phyloP scores from a whole-genome alignment of 2,113 vertebrate species.

The Azemiops feae region DNA sequence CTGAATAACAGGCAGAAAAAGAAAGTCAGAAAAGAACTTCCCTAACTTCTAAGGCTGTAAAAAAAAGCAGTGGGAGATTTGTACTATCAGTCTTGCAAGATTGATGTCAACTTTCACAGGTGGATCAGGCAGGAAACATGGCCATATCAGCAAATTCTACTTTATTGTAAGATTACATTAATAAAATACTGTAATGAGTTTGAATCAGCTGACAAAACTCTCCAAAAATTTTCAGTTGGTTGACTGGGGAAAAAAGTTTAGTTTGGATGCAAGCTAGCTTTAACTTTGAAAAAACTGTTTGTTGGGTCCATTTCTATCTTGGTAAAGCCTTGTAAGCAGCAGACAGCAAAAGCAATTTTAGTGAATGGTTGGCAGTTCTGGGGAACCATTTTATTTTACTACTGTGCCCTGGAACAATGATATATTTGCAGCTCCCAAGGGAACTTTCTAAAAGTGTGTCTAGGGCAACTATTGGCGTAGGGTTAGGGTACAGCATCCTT shows the following conservation, averaged over 20 bases:
- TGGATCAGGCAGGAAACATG: neutral
- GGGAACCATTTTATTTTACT: neutral
- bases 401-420: neutral
- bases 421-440: neutral
- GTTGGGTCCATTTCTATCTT: neutral
- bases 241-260: neutral
- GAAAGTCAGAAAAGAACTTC: neutral
- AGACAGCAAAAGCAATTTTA: neutral
- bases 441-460: neutral
- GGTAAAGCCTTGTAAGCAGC: neutral
- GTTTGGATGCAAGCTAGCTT: neutral
- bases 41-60: neutral
- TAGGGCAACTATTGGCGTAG: neutral
- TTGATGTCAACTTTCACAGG: neutral
- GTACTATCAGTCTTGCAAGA: neutral
- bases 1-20: neutral
- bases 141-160: neutral
- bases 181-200: neutral
- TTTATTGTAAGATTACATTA: neutral
- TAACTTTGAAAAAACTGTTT: neutral
- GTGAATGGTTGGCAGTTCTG: neutral
- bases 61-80: neutral
- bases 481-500: neutral
- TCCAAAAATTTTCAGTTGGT: neutral
- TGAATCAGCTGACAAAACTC: neutral